Conservation (phyloP, 1,140 invertebrate species). For the Camponotus pennsylvanicus region DNA sequence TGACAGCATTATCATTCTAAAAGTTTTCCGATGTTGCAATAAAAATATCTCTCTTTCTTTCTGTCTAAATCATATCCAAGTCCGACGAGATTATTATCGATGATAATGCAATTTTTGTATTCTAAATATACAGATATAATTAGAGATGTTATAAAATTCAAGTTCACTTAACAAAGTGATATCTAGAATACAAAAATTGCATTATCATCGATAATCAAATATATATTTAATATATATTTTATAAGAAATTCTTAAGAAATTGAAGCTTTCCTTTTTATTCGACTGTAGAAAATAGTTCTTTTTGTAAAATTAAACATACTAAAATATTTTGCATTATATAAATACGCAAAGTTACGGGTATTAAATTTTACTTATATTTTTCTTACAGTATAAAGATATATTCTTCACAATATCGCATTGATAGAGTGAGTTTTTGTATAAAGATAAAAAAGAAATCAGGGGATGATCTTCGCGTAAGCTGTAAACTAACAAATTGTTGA, state of each 20-base stretch:
- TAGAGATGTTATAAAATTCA: too few relatives aligned
- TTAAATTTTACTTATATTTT: slow-evolving; percentile 14
- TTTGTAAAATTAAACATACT: background rate
- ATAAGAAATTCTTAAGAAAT: background rate
- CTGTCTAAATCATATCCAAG: background rate
- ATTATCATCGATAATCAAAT: background rate
- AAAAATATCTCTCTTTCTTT: background rate
- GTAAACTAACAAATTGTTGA: slow-evolving; percentile 56
- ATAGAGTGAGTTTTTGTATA: slow-evolving; percentile 10
- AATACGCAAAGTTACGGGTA: background rate
- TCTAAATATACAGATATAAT: background rate
- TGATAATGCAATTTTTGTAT: background rate
- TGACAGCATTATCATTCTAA: background rate
- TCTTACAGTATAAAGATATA: background rate
- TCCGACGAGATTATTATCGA: background rate
- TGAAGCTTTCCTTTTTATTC: background rate
- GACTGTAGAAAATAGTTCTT: background rate
- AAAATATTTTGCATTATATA: slow-evolving; percentile 9
- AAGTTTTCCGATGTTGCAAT: background rate
- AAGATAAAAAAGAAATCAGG: slow-evolving; percentile 29
- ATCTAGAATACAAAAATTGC: background rate
- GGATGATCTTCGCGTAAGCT: slow-evolving; percentile 42
- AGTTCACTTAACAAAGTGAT: too few relatives aligned
- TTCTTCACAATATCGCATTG: background rate
- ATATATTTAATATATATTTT: background rate